A percentile compares a stretch with the other conserved stretches of the same genome.
phyloP scores from a whole-genome alignment of 2,113 vertebrate species.

The Sebastes schlegelii region DNA sequence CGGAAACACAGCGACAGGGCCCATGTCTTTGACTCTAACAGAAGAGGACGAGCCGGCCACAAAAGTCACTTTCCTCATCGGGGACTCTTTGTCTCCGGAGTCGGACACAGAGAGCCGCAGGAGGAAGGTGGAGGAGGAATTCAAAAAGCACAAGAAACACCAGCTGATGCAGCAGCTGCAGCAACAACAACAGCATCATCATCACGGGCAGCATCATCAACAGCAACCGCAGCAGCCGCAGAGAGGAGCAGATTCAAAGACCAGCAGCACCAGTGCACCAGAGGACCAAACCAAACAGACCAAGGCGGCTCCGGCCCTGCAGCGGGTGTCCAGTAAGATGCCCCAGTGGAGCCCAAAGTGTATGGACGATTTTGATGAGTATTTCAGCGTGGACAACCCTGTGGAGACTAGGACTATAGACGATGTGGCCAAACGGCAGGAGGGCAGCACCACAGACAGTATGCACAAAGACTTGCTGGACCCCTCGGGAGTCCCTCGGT shows the following conservation, averaged over 20 bases:
- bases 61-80: conserved; percentile 97
- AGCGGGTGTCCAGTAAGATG: conserved; percentile 80
- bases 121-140: conserved; percentile 87
- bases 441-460: conserved; percentile 25
- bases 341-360: conserved; percentile 87
- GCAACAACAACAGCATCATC: conserved; percentile 67
- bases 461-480: conserved; percentile 54
- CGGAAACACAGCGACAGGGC: conserved; percentile 32
- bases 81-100: conserved; percentile 97
- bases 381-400: conserved; percentile 88
- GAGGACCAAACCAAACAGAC: conserved; percentile 90
- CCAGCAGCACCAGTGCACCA: conserved; percentile 69
- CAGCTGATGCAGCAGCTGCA: conserved; percentile 45
- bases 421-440: conserved; percentile 79
- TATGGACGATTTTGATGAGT: conserved; percentile 91
- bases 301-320: conserved; percentile 77
- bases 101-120: conserved; percentile 94
- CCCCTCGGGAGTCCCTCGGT: conserved; percentile 23
- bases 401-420: conserved; percentile 91
- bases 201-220: conserved; percentile 38
- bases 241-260: conserved; percentile 58
- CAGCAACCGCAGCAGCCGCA: conserved; percentile 65
- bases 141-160: conserved; percentile 87
- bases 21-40: conserved; percentile 54
- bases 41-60: conserved; percentile 81